Base-by-base conservation (phyloP, 1,140 invertebrate genomes). In the Tribolium madens region DNA sequence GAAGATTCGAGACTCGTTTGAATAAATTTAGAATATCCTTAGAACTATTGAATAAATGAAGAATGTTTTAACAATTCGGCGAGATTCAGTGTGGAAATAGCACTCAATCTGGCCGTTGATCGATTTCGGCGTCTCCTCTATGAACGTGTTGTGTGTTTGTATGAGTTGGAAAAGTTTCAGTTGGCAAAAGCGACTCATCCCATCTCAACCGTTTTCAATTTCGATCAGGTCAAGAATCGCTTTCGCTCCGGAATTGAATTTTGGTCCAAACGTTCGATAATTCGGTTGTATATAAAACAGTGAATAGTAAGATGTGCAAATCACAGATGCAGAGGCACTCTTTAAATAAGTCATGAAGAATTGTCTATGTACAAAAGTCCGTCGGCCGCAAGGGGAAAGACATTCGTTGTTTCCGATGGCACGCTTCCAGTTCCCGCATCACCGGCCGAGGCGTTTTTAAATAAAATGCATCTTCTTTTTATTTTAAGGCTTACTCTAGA, bases 251-350 rank as follows among this genome's bases (percentile, higher is more conserved):
- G 31, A 64, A 64, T 71, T 46, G 21, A 12, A 7, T 53, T 53
- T 74, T 46, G 50, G 72, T 74, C 33, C 53, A 57, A 57, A 57
- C 21, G 42, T 52, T 76, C 50, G 12, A 31, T 77, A 78, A 78
- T 78, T 78, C 77, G 77, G 77, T 78, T 71, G 60, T 53, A 75
- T 26, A 26, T 52, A 70, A 75, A 46, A 17, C 15, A 48, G 26
- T 64, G 26, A 64, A 47, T 73, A 75, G 47, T 46, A 72, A 75
- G 50, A 72, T 70, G 77, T 75, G 72, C 73, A 78, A 78, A 78
- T 78, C 77, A 78, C 77, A 78, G 77, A 78, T 78, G 69, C 70
- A 78, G 77, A 78, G 77, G 77, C 77, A 78, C 77, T 78, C 77
- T 75, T 77, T 72, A 71, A 50, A 64, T 33, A 64, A 64, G 57